Evolutionary conservation across 23 tunicate species (phyloP).

Genomic region (Trididemnum clinides): DNA sequence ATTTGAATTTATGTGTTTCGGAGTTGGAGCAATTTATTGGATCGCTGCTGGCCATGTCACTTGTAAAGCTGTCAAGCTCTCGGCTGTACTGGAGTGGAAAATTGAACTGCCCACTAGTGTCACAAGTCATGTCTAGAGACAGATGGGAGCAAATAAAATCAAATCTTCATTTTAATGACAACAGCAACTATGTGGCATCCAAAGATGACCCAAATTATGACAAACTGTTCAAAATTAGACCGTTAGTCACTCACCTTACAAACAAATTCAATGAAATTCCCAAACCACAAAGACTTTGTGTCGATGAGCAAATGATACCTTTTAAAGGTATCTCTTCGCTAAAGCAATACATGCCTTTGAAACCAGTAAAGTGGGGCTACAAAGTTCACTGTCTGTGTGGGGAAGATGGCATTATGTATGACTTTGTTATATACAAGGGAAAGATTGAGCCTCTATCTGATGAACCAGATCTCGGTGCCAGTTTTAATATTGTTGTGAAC

Average conservation of each 20-base stretch:
- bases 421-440: neutral
- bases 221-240: neutral
- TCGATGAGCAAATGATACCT: slow-evolving; percentile 4
- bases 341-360: neutral
- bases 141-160: slow-evolving; percentile 1
- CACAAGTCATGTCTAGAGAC: neutral
- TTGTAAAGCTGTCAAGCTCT: neutral
- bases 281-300: slow-evolving; percentile 7
- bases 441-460: neutral
- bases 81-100: neutral
- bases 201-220: neutral
- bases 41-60: neutral
- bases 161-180: neutral
- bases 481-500: slow-evolving; percentile 9
- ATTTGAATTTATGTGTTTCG: neutral
- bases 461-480: slow-evolving; percentile 22
- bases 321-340: slow-evolving; percentile 13
- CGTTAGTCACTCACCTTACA: neutral
- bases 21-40: neutral
- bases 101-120: neutral
- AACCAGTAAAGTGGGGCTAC: neutral
- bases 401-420: neutral
- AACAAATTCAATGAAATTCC: neutral
- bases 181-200: neutral
- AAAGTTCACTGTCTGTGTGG: slow-evolving; percentile 13